Conservation (phyloP, 2,888 invertebrate species). For the Chaetogeoica ovagalla region DNA sequence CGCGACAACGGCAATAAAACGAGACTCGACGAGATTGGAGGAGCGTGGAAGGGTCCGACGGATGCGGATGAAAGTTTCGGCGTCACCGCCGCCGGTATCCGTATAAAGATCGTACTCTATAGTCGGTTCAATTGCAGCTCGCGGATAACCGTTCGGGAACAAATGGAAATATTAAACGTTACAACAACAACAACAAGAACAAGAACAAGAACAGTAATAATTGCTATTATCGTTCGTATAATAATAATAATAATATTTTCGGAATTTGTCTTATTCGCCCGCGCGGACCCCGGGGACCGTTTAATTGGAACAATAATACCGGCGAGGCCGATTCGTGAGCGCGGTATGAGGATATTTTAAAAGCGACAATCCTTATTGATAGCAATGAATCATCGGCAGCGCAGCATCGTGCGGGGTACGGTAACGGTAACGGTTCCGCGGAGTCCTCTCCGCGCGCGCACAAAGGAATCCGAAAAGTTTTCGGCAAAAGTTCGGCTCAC, state of each 20-base stretch:
- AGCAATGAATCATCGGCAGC: slow-evolving; percentile 44
- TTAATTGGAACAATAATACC: slow-evolving; percentile 35
- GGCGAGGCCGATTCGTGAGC: not conserved
- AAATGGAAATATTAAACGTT: slow-evolving; percentile 51
- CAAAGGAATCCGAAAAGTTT: slow-evolving; percentile 47
- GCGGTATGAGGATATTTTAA: slow-evolving; percentile 29
- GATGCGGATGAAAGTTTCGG: slow-evolving; percentile 24
- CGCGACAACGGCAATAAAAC: too few relatives aligned
- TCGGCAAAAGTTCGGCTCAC: slow-evolving; percentile 22
- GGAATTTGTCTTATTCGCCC: slow-evolving; percentile 46
- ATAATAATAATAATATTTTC: too few relatives aligned
- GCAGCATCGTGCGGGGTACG: not conserved
- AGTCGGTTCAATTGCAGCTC: too few relatives aligned
- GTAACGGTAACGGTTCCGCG: not conserved
- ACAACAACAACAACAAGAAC: slow-evolving; percentile 20
- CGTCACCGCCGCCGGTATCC: not conserved
- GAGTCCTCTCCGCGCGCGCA: not conserved
- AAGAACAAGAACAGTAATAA: slow-evolving; percentile 13
- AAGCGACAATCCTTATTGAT: slow-evolving; percentile 49
- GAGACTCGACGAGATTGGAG: not conserved
- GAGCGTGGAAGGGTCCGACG: not conserved
- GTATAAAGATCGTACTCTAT: too few relatives aligned
- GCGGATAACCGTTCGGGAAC: not conserved
- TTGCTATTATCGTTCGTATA: slow-evolving; percentile 12
- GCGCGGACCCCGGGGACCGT: not conserved